phyloP scores from a whole-genome alignment of 2,113 vertebrate genomes.

The Bucco capensis region DNA sequence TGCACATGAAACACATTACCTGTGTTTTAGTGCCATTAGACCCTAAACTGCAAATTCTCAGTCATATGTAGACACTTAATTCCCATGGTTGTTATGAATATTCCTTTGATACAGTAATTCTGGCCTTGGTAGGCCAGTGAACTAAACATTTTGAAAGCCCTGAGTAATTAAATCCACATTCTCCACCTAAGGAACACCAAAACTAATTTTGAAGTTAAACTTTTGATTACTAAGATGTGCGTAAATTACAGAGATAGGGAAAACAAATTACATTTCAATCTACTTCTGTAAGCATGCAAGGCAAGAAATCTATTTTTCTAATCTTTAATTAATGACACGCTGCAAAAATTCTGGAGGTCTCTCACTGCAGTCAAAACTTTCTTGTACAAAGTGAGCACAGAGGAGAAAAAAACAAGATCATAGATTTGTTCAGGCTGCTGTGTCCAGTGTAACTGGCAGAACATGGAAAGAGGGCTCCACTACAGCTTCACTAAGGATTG shows the following conservation, averaged over 20 bases:
- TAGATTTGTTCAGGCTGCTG: not conserved
- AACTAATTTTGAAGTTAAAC: not conserved
- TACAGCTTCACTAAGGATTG: not conserved
- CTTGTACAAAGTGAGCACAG: not conserved
- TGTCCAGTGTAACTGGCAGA: not conserved
- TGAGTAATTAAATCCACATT: not conserved
- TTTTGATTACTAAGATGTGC: not conserved
- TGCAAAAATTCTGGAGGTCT: not conserved
- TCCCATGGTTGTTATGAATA: not conserved
- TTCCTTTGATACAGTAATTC: not conserved
- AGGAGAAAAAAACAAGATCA: not conserved
- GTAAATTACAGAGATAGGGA: not conserved
- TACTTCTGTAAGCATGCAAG: not conserved
- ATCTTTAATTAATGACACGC: not conserved
- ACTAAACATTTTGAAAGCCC: not conserved
- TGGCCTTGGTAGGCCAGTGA: not conserved
- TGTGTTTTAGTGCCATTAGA: not conserved
- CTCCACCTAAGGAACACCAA: not conserved
- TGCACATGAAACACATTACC: not conserved
- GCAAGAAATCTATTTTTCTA: not conserved
- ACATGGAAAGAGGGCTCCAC: not conserved
- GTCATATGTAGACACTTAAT: not conserved
- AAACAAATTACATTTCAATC: not conserved
- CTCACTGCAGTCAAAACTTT: not conserved
- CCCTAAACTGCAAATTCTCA: not conserved